Base-by-base conservation (phyloP, 2,113 vertebrate species). In the Shinisaurus crocodilurus region DNA sequence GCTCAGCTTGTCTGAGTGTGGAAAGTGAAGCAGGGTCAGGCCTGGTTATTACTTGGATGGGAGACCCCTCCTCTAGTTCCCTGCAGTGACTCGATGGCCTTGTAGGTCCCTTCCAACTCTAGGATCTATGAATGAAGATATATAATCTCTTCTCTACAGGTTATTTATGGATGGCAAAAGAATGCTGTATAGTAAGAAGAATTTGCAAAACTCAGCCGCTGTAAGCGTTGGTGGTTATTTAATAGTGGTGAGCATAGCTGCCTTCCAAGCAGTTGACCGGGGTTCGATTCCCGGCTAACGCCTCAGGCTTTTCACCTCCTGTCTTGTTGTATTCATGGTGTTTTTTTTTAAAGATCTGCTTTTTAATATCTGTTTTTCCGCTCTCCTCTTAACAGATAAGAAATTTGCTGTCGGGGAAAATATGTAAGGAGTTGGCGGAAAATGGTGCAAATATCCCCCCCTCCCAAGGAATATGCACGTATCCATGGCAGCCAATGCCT, bases 181-280 rank as follows among this genome's bases (percentile, higher is more conserved):
- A 16, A 34, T 34, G 29, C 29, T 60, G n/a, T 15, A 54, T 63
- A 76, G 50, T 20, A 43, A 3, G 25, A 12, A 40, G 25, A 76
- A 43, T 57, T 60, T 72, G 1, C 0, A 32, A 9, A 81, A 0
- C 0, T 0, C 0, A 2, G 0, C 0, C 0, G 1, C 1, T 0
- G 23, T 4, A 3, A 13, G 86, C 74, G 74, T 79, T 87, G 74
- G 74, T 87, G 86, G 86, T 87, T n/a, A n/a, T n/a, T n/a, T n/a
- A n/a, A 79, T 87, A 87, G 74, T 87, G 86, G 74, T 79, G 15
- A 79, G 86, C 74, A 79, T 87, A 87, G 86, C 86, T 87, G 74
- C 74, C 57, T 65, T 90, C 89, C 82, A 90, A 90, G 89, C 89
- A 85, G 89, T 90, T 90, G 89, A 90, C 82, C 74, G 72, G 74